Percentiles rank a stretch among this genome's conserved stretches.
These are phyloP conservation scores for Acropternis orthonyx DNA, from an alignment of 2,797 vertebrate species.

Conservation along the genomic window DNA sequence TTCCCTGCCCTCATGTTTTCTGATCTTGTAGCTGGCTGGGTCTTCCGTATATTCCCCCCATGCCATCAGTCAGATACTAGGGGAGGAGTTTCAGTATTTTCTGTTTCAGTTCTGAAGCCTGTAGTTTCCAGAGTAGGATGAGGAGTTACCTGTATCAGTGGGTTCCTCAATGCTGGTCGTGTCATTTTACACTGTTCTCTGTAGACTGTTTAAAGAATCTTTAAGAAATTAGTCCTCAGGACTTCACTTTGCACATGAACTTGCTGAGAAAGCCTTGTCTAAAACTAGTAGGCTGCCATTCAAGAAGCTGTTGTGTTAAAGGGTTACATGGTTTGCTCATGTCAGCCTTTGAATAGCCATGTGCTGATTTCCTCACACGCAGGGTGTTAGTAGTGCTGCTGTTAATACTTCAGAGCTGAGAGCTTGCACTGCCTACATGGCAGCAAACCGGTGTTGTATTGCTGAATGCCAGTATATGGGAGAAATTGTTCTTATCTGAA, in stretches of 20 bases:
- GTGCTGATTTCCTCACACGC: background rate
- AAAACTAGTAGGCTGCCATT: background rate
- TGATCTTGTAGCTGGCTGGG: background rate
- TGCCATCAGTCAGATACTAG: background rate
- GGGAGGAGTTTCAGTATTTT: background rate
- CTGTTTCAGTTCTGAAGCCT: background rate
- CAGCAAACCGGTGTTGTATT: background rate
- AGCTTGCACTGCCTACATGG: background rate
- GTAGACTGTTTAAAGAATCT: background rate
- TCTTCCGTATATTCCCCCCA: background rate
- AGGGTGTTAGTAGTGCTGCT: background rate
- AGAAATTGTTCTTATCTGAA: background rate
- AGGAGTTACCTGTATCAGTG: background rate
- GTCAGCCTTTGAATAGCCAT: background rate
- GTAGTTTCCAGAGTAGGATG: background rate
- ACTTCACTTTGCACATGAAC: background rate
- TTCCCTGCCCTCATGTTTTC: background rate
- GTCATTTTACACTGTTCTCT: background rate
- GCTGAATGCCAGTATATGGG: background rate
- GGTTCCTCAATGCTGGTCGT: background rate
- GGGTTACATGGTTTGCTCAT: background rate
- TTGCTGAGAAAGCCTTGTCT: background rate
- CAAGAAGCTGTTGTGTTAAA: background rate
- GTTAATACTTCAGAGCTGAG: background rate
- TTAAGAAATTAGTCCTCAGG: background rate